Evolutionary conservation across 1,140 invertebrate genomes (phyloP), one percentile per base, ranked within the genome.

Genomic region (Atta colombica): DNA sequence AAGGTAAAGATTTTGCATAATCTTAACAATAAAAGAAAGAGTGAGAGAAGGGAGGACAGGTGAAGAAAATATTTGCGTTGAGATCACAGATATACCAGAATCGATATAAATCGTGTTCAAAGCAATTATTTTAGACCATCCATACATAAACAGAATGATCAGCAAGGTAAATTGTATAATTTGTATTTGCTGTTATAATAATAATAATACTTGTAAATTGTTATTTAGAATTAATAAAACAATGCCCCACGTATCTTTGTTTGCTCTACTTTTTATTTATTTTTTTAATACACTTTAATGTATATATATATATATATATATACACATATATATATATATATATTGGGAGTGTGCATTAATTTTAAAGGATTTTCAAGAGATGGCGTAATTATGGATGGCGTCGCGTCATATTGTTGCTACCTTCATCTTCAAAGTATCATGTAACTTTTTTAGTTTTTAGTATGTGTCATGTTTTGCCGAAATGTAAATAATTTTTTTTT

Each of bases 1-100:
- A 94, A 95, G 95, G 94, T 95, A 95, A 95, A 94, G 72, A 93
- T 94, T 95, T 95, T 95, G 91, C 91, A 94, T 95, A 94, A 95
- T 94, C 93, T 95, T 93, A 82, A 87, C 82, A 75, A 85, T 82
- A 55, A 60, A 28, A 85, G 16, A 80, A n/a, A 68, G 14, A 53
- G 18, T 58, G 68, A 61, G 66, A 71, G 55, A 82, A 14, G 21
- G 35, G 16, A 21, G n/a, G 35, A 61, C 18, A 71, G 53, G 49
- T 55, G 39, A 60, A 55, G 39, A 49, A 51, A 21, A 60, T 31
- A 72, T 60, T 60, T 51, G 39, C 8, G 16, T 84, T 8, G 16
- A 63, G 18, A 39, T 28, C 49, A 80, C n/a, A 35, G 21, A 49
- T 16, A 65, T 18, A 12, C 7, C 16, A 31, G 21, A 35, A 61